phyloP scores from a whole-genome alignment of 2,797 vertebrate species.

The Loris lydekkerianus region DNA sequence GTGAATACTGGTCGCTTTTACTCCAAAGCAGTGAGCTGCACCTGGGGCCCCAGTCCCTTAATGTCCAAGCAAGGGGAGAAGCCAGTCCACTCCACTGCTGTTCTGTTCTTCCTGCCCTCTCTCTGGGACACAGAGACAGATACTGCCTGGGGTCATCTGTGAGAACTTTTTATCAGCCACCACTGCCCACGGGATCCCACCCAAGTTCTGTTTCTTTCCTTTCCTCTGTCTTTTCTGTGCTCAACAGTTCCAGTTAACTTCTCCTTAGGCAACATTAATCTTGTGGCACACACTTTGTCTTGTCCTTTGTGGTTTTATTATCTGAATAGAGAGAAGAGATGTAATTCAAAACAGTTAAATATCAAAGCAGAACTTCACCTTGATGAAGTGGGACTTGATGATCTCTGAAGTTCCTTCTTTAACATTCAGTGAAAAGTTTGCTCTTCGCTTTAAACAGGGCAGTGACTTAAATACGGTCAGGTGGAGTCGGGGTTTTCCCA shows the following conservation, averaged over 20 bases:
- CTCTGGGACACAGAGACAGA: neutral
- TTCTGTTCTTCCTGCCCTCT: neutral
- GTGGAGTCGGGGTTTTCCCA: neutral
- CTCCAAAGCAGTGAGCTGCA: neutral
- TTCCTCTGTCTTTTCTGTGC: neutral
- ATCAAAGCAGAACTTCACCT: neutral
- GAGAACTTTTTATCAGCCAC: neutral
- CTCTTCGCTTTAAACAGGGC: accelerated
- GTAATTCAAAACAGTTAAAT: neutral
- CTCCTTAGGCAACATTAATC: neutral
- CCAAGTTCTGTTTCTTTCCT: neutral
- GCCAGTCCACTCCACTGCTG: too few species aligned
- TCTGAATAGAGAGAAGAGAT: neutral
- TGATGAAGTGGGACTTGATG: neutral
- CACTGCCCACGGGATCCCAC: neutral
- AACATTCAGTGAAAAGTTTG: neutral
- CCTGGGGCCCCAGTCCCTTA: neutral
- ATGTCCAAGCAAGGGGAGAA: accelerated
- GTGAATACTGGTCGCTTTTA: neutral
- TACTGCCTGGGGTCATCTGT: neutral
- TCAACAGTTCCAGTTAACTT: neutral
- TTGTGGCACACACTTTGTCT: neutral
- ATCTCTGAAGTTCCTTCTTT: neutral
- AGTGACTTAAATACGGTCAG: neutral
- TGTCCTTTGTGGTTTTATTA: neutral